phyloP scores from a whole-genome alignment of 1,140 invertebrate genomes.

The Mamestra configurata region DNA sequence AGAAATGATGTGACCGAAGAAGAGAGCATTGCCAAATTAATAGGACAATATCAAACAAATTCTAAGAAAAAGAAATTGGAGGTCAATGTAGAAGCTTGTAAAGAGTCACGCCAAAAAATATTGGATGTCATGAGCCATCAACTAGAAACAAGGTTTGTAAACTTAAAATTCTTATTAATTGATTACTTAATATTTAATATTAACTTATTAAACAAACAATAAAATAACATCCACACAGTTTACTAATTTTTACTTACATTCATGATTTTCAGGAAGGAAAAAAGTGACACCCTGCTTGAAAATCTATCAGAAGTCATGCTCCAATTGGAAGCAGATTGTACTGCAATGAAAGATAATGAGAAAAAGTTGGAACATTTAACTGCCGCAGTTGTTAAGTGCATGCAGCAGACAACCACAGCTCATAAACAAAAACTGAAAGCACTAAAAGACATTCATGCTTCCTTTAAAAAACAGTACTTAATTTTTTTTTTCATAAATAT shows the following conservation, averaged over 20 bases:
- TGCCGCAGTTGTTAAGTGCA: slow-evolving; percentile 74
- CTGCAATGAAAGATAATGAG: slow-evolving; percentile 76
- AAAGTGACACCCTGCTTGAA: slow-evolving; percentile 71
- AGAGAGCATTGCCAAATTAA: slow-evolving; percentile 61
- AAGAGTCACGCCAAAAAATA: slow-evolving; percentile 69
- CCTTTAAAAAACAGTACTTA: slow-evolving; percentile 77
- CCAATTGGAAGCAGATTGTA: slow-evolving; percentile 73
- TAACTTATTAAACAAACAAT: background rate
- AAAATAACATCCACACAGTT: background rate
- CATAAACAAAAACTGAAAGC: slow-evolving; percentile 75
- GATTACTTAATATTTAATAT: no score
- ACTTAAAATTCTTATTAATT: background rate
- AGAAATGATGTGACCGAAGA: slow-evolving; percentile 61
- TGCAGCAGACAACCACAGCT: slow-evolving; percentile 72
- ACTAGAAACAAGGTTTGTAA: slow-evolving; percentile 41
- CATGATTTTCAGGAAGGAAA: slow-evolving; percentile 67
- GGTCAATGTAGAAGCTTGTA: slow-evolving; percentile 61
- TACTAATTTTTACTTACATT: background rate
- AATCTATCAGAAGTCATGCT: slow-evolving; percentile 68
- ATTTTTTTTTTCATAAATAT: background rate
- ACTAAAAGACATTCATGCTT: slow-evolving; percentile 70
- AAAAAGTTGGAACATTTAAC: slow-evolving; percentile 77
- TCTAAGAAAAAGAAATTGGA: slow-evolving; percentile 68
- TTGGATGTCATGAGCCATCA: slow-evolving; percentile 48
- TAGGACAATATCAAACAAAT: slow-evolving; percentile 60